phyloP scores from a whole-genome alignment of 2,888 invertebrate species.

The Lordiphosa andalusiaca region DNA sequence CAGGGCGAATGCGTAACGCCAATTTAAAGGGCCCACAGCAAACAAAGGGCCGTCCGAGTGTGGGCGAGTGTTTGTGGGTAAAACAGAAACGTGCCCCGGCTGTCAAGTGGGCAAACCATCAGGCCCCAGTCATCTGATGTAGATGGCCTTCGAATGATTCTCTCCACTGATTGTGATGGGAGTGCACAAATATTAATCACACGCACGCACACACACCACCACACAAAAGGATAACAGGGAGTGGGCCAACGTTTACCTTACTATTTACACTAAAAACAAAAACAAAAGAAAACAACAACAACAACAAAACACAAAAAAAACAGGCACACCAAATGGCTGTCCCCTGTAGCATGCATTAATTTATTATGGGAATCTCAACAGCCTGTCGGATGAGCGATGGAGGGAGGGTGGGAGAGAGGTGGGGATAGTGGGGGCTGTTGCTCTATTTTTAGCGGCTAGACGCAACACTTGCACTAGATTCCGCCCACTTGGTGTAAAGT shows the following conservation, averaged over 20 bases:
- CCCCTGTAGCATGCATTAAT: conserved; percentile 32
- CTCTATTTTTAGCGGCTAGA: conserved; percentile 4
- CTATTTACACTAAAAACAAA: conserved; percentile 27
- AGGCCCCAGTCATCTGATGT: background rate
- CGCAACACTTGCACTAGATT: no score
- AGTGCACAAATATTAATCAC: conserved; percentile 55
- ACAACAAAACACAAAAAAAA: conserved; percentile 3
- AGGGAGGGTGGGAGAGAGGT: no score
- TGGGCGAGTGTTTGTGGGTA: conserved; percentile 7
- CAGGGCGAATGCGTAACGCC: conserved; percentile 51
- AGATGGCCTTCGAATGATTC: conserved; percentile 13
- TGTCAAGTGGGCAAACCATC: conserved; percentile 34
- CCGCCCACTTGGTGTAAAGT: no score
- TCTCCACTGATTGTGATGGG: conserved; percentile 26
- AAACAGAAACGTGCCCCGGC: conserved; percentile 49
- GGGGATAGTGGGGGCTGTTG: background rate
- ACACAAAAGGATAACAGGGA: background rate
- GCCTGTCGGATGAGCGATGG: no score
- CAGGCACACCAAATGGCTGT: conserved; percentile 26
- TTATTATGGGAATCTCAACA: conserved; percentile 17
- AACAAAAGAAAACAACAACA: conserved; percentile 18
- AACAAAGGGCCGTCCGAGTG: conserved; percentile 14
- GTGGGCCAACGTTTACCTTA: conserved; percentile 20
- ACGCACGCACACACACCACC: conserved; percentile 17
- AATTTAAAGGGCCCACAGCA: conserved; percentile 49